Conservation (phyloP, 2,113 vertebrate species). For the Gnathonemus longibarbis region DNA sequence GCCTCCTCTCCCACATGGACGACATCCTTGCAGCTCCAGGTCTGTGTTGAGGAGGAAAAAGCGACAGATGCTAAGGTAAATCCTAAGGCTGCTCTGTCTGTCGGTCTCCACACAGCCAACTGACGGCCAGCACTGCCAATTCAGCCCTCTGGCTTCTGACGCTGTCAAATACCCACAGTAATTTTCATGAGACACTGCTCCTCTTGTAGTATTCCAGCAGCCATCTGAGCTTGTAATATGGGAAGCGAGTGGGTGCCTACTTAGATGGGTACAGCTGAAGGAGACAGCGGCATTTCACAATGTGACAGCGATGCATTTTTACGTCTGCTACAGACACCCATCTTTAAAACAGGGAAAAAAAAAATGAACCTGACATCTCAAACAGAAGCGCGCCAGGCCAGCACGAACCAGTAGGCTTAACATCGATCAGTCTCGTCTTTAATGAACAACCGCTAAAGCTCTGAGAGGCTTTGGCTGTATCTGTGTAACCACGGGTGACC, state of each 20-base stretch:
- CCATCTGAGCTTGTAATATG: neutral
- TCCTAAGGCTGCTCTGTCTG: neutral
- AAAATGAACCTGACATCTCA: neutral
- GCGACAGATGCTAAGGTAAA: neutral
- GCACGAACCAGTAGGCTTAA: neutral
- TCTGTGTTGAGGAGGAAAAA: neutral
- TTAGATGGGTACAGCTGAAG: neutral
- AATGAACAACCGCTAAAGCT: neutral
- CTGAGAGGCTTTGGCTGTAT: neutral
- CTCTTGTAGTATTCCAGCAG: neutral
- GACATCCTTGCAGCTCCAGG: neutral
- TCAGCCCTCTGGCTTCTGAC: neutral
- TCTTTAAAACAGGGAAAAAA: neutral
- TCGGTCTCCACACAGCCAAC: neutral
- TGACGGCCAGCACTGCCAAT: neutral
- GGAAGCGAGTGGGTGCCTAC: neutral
- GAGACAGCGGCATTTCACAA: neutral
- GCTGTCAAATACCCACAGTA: neutral
- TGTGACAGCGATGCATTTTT: neutral
- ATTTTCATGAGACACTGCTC: neutral
- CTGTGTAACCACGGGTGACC: neutral
- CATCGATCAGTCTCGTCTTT: neutral
- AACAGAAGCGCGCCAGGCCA: neutral
- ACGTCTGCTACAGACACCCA: neutral
- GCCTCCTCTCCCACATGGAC: neutral